Base-by-base conservation (phyloP, 1,140 invertebrate genomes). In the Penaeus indicus region DNA sequence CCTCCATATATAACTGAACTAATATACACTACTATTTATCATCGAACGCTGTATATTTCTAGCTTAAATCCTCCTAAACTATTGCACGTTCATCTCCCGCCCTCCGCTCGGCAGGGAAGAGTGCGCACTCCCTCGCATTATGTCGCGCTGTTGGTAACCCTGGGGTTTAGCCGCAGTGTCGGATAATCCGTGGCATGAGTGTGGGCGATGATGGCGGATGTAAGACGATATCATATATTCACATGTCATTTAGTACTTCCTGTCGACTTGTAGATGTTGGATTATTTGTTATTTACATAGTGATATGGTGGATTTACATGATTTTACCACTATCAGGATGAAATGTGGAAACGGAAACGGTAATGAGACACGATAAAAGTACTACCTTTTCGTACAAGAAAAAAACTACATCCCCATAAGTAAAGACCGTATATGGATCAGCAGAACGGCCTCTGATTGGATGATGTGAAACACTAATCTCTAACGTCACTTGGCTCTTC, bases 121-220 rank as follows among this genome's bases (percentile, higher is more conserved):
- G 7, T 67, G 32, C 5, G 10, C 47, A 72, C 2, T 1, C 77
- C 81, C 27, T n/a, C 7, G 54, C 7, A 10, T 84, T 88, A 84
- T 88, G 87, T 21, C 16, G 61, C 72, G 18, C 87, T 78, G 60
- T 78, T 84, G 81, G n/a, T 19, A 78, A 60, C 87, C 69, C 87
- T 84, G 80, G 21, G 81, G 87, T 88, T 84, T 88, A 88, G 87
- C 87, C 87, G 87, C 87, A 88, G 87, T 84, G 87, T 88, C 81
- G 87, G 87, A 88, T 88, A 88, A 88, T 88, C 87, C 87, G 72
- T 78, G 87, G 81, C 81, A 88, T 62, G 87, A 88, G 81, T 25
- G 54, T 47, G 22, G 25, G 81, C 75, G 27, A 32, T 16, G 69
- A 18, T 88, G 87, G n/a, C 87, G 38, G 81, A 64, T 19, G 67